Percentiles rank a stretch among this genome's conserved stretches.
Evolutionary conservation across 2,113 vertebrate genomes (phyloP).

Genomic region (Poeciliopsis occidentalis): DNA sequence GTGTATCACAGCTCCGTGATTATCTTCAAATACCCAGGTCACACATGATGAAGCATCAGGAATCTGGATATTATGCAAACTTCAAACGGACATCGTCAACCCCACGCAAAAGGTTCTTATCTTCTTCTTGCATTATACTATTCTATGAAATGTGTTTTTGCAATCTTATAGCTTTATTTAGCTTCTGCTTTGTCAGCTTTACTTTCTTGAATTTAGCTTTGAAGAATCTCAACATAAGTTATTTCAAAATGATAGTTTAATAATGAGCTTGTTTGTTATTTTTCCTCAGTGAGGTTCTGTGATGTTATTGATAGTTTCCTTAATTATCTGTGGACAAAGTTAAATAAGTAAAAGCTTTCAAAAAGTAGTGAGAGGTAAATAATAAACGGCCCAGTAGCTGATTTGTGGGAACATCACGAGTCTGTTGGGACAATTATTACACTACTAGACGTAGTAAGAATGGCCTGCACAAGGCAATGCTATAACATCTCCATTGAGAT

Average conservation of each 20-base stretch:
- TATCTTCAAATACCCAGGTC: constrained; percentile 34
- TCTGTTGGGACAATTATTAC: too few relatives aligned
- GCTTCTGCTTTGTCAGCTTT: not conserved
- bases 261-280: not conserved
- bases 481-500: too few relatives aligned
- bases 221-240: not conserved
- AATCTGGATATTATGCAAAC: constrained; percentile 65
- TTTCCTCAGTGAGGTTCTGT: not conserved
- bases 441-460: too few relatives aligned
- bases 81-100: constrained; percentile 39
- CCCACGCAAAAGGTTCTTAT: constrained; percentile 39
- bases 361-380: not conserved
- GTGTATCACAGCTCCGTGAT: too few relatives aligned
- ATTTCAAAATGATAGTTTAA: not conserved
- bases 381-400: not conserved
- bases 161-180: too few relatives aligned
- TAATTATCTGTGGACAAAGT: too few relatives aligned
- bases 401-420: too few relatives aligned
- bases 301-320: not conserved
- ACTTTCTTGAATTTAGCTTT: not conserved
- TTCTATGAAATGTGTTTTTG: not conserved
- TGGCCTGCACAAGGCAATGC: too few relatives aligned
- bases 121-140: not conserved
- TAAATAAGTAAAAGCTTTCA: too few relatives aligned
- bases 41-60: constrained; percentile 10